Percentiles rank a stretch among this genome's conserved stretches.
Conservation (phyloP, 2,113 vertebrate species). For the Gobio gobio region DNA sequence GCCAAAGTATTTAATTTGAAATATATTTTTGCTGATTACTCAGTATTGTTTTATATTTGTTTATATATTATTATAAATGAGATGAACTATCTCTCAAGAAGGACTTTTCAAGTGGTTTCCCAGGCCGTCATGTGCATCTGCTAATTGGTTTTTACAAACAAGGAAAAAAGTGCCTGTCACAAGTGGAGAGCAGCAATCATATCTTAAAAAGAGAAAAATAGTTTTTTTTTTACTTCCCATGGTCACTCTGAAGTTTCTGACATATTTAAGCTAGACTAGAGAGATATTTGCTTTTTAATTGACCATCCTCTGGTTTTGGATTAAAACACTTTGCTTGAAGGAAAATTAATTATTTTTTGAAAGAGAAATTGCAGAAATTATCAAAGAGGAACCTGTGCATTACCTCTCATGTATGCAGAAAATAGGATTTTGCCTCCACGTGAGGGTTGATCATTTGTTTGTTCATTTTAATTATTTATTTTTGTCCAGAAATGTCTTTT, state of each 20-base stretch:
- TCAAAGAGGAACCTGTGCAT: constrained; percentile 41
- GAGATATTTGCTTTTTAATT: constrained; percentile 33
- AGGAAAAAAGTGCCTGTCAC: constrained; percentile 50
- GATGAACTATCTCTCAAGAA: constrained; percentile 44
- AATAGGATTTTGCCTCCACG: not conserved
- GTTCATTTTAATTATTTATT: not conserved
- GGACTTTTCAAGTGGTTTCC: constrained; percentile 41
- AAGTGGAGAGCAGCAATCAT: constrained; percentile 44
- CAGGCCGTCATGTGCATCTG: constrained; percentile 39
- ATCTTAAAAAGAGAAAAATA: constrained; percentile 33
- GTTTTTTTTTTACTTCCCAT: not conserved
- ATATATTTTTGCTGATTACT: constrained; percentile 52
- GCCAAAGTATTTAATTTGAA: constrained; percentile 57
- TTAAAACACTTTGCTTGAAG: constrained; percentile 17
- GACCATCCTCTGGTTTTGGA: not conserved
- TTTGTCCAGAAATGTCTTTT: constrained; percentile 24
- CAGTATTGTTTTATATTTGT: constrained; percentile 51
- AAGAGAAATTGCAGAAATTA: constrained; percentile 2
- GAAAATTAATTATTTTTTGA: constrained; percentile 10
- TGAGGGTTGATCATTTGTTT: constrained; percentile 22
- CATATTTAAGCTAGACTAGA: constrained; percentile 10
- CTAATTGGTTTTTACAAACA: constrained; percentile 56
- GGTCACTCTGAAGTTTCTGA: not conserved
- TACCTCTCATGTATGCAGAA: constrained; percentile 26
- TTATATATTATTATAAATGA: constrained; percentile 42